Conservation (phyloP, 2,113 vertebrate genomes). For the Coregonus clupeaformis region DNA sequence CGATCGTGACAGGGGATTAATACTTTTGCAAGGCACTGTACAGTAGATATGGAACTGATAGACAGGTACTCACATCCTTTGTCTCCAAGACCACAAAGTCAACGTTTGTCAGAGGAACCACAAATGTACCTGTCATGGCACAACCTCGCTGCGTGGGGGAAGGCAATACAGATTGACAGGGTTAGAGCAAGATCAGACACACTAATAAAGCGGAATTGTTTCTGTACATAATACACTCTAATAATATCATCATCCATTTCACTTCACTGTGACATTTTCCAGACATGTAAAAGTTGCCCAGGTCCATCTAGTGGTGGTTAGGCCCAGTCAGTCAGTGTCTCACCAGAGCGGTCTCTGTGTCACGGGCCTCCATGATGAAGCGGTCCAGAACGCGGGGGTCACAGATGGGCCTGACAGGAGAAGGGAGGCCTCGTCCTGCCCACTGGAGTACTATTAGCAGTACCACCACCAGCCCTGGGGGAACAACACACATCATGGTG, state of each 20-base stretch:
- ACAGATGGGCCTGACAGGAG: conserved; percentile 57
- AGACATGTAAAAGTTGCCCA: background rate
- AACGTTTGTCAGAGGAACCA: conserved; percentile 29
- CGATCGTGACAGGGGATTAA: too few species aligned
- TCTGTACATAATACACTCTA: background rate
- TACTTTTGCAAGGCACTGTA: too few species aligned
- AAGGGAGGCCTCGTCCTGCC: conserved; percentile 31
- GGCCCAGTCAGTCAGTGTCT: conserved; percentile 15
- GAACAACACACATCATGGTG: background rate
- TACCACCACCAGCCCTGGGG: conserved; percentile 45
- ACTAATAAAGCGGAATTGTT: background rate
- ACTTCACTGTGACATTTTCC: background rate
- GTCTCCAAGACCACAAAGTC: conserved; percentile 37
- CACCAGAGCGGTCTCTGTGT: conserved; percentile 63
- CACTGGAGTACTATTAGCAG: conserved; percentile 50
- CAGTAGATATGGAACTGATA: background rate
- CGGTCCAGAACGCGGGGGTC: conserved; percentile 66
- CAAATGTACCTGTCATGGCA: conserved; percentile 8
- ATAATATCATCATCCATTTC: background rate
- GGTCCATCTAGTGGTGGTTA: background rate
- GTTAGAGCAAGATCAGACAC: background rate
- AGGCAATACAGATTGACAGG: background rate
- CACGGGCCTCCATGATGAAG: conserved; percentile 68
- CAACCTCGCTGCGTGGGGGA: conserved; percentile 18
- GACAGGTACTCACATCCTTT: conserved; percentile 28